A percentile compares a stretch with the other conserved stretches of the same genome.
Evolutionary conservation across 2,888 invertebrate genomes (phyloP).

Genomic region (Sympetrum striolatum): DNA sequence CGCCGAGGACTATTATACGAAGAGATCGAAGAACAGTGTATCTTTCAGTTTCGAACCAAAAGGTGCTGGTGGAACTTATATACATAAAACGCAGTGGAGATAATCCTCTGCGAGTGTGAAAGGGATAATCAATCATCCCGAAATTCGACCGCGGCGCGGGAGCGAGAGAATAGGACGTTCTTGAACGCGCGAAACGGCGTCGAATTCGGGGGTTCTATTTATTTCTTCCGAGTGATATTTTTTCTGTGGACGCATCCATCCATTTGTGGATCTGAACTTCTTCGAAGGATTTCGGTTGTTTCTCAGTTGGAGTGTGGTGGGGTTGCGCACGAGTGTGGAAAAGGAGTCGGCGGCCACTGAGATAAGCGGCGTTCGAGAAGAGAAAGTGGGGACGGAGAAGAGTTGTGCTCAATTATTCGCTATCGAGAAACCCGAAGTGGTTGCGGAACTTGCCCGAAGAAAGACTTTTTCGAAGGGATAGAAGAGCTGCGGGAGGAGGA

Average conservation of each 20-base stretch:
- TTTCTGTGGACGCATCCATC: no score
- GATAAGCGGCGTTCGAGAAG: neutral
- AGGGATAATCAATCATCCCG: neutral
- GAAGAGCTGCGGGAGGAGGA: neutral
- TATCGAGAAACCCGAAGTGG: constrained; percentile 1
- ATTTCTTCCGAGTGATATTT: no score
- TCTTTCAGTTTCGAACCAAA: neutral
- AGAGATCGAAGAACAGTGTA: neutral
- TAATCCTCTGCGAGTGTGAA: neutral
- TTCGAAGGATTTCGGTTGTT: no score
- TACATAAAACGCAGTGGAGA: neutral
- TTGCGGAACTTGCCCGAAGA: neutral
- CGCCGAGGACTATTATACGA: neutral
- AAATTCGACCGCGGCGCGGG: neutral
- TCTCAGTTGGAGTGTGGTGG: neutral
- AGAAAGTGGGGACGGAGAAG: constrained; percentile 27
- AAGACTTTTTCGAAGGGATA: neutral
- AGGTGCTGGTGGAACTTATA: neutral
- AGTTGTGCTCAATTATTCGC: constrained; percentile 25
- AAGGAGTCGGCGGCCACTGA: neutral
- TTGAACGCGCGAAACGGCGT: neutral
- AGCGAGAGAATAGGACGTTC: neutral
- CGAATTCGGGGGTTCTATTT: no score
- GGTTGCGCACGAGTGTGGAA: neutral
- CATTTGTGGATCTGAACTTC: no score